Percentiles rank a stretch among this genome's conserved stretches.
phyloP scores from a whole-genome alignment of 2,888 invertebrate genomes.

The Zaprionus bogoriensis region DNA sequence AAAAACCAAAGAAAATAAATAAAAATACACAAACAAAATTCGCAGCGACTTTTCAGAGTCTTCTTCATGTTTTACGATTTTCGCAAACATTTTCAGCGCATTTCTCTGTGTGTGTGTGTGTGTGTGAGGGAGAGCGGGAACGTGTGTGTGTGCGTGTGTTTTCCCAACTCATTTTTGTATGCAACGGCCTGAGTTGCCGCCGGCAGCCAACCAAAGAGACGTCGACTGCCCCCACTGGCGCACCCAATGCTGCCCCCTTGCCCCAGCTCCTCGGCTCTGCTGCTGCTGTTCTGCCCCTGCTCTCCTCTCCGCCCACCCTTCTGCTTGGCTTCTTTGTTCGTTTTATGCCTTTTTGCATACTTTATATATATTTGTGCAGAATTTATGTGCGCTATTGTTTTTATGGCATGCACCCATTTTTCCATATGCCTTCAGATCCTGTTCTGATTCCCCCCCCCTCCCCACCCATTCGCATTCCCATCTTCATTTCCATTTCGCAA shows the following conservation, averaged over 20 bases:
- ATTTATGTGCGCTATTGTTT: constrained; percentile 80
- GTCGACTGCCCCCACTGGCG: constrained; percentile 12
- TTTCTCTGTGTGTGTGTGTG: constrained; percentile 1
- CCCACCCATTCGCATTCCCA: constrained; percentile 21
- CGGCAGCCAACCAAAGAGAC: constrained; percentile 19
- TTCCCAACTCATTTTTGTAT: constrained; percentile 49
- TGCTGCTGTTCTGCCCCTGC: neutral
- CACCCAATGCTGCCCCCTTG: no score
- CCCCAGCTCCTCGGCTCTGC: neutral
- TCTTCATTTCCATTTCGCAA: constrained; percentile 36
- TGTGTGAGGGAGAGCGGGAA: constrained; percentile 13
- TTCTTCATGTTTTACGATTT: constrained; percentile 73
- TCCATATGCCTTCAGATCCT: constrained; percentile 49
- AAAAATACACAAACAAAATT: constrained; percentile 36
- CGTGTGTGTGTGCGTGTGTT: constrained; percentile 7
- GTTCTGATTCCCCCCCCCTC: constrained; percentile 4
- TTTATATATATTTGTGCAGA: constrained; percentile 75
- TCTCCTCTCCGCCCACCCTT: neutral
- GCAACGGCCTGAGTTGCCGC: constrained; percentile 23
- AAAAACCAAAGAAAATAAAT: constrained; percentile 12
- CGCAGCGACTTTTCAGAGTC: constrained; percentile 62
- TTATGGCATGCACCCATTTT: constrained; percentile 80
- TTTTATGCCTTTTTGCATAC: constrained; percentile 75
- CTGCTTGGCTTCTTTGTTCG: constrained; percentile 49
- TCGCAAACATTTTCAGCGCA: constrained; percentile 45